These are phyloP conservation scores for Gastrophysa polygoni DNA, from an alignment of 2,888 invertebrate genomes.

Conservation along the genomic window DNA sequence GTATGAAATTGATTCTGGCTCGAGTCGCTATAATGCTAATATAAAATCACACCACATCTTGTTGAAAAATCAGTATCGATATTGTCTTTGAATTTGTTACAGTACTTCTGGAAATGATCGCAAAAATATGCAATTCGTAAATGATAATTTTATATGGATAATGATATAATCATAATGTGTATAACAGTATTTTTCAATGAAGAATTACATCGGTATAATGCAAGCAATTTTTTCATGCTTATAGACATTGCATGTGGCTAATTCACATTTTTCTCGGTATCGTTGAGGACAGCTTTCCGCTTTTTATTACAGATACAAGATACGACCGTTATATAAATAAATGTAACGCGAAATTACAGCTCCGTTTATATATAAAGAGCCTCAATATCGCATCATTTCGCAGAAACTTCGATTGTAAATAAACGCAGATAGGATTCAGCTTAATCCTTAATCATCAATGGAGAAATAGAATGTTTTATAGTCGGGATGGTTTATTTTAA, in stretches of 20 bases:
- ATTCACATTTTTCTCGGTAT: background rate
- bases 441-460: background rate
- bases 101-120: too few relatives aligned
- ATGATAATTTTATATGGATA: too few relatives aligned
- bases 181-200: background rate
- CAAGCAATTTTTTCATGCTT: background rate
- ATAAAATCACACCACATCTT: too few relatives aligned
- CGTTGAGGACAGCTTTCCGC: background rate
- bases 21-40: too few relatives aligned
- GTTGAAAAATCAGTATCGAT: too few relatives aligned
- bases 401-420: background rate
- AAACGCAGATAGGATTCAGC: background rate
- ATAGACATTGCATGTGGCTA: background rate
- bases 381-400: background rate
- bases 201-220: background rate
- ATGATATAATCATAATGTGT: too few relatives aligned
- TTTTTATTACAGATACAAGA: background rate
- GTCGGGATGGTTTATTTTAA: background rate
- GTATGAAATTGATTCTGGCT: background rate
- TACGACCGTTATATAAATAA: background rate
- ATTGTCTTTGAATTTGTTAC: too few relatives aligned
- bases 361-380: background rate
- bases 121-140: too few relatives aligned
- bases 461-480: background rate
- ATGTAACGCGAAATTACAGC: background rate